Evolutionary conservation across 2,113 vertebrate genomes (phyloP).

Genomic region (Columba janthina): DNA sequence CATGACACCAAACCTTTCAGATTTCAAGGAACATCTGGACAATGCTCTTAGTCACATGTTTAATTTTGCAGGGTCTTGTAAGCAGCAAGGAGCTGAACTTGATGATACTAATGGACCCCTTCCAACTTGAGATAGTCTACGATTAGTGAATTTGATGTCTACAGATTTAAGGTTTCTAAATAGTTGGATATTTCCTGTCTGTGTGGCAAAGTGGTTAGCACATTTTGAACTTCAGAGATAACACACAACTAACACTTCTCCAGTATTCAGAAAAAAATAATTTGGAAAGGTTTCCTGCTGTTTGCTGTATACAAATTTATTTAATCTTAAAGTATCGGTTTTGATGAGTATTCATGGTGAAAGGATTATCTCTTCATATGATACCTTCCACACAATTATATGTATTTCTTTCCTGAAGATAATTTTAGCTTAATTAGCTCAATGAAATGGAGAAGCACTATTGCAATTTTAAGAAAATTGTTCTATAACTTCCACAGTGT

Average conservation of each 20-base stretch:
- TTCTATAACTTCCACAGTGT: background rate
- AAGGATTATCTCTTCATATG: background rate
- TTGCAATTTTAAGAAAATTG: background rate
- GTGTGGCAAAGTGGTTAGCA: background rate
- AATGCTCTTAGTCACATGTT: background rate
- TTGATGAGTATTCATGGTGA: background rate
- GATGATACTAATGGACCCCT: background rate
- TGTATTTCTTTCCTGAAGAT: background rate
- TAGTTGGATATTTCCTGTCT: background rate
- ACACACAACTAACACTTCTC: background rate
- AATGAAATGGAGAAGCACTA: background rate
- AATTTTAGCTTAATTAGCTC: background rate
- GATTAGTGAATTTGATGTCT: background rate
- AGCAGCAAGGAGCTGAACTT: background rate
- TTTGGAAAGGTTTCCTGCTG: background rate
- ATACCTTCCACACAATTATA: background rate
- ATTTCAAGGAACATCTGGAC: no score
- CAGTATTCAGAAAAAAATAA: rapidly evolving
- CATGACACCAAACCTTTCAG: rapidly evolving
- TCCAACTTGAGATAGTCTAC: background rate
- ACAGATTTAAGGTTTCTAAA: background rate
- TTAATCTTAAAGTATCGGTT: background rate
- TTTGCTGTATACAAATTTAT: background rate
- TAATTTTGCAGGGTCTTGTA: background rate
- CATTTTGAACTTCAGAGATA: background rate